Percentiles rank a stretch among this genome's conserved stretches.
phyloP scores from a whole-genome alignment of 2,888 invertebrate species.

The Noctuana brunneofusca region DNA sequence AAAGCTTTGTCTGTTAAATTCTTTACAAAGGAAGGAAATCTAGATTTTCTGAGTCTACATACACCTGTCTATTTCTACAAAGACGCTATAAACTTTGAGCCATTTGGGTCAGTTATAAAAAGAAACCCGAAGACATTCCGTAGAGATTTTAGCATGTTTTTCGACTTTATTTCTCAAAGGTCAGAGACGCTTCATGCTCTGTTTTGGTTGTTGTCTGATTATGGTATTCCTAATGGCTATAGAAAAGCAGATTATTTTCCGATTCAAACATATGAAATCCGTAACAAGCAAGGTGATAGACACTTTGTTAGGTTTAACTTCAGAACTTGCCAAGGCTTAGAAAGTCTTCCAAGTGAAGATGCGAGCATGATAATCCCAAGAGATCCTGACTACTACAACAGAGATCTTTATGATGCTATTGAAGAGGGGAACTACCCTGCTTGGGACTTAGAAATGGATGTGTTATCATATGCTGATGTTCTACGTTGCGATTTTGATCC shows the following conservation, averaged over 20 bases:
- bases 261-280: slow-evolving; percentile 93
- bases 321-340: slow-evolving; percentile 93
- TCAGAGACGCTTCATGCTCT: slow-evolving; percentile 91
- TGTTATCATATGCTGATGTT: slow-evolving; percentile 53
- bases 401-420: slow-evolving; percentile 95
- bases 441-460: slow-evolving; percentile 64
- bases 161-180: slow-evolving; percentile 92
- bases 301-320: slow-evolving; percentile 94
- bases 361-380: slow-evolving; percentile 85
- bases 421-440: slow-evolving; percentile 80
- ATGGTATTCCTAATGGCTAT: slow-evolving; percentile 94
- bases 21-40: slow-evolving; percentile 93
- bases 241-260: slow-evolving; percentile 96
- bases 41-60: slow-evolving; percentile 94
- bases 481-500: slow-evolving; percentile 57
- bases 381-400: slow-evolving; percentile 92
- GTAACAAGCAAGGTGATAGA: slow-evolving; percentile 87
- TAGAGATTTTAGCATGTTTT: slow-evolving; percentile 92
- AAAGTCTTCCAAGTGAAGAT: slow-evolving; percentile 85
- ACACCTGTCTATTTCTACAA: slow-evolving; percentile 93
- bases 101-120: slow-evolving; percentile 94
- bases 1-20: slow-evolving; percentile 95
- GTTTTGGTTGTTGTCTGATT: slow-evolving; percentile 90
- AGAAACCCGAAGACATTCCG: slow-evolving; percentile 93
- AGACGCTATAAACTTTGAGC: slow-evolving; percentile 92